Evolutionary conservation across 1,140 invertebrate genomes (phyloP).

Genomic region (Solen grandis): DNA sequence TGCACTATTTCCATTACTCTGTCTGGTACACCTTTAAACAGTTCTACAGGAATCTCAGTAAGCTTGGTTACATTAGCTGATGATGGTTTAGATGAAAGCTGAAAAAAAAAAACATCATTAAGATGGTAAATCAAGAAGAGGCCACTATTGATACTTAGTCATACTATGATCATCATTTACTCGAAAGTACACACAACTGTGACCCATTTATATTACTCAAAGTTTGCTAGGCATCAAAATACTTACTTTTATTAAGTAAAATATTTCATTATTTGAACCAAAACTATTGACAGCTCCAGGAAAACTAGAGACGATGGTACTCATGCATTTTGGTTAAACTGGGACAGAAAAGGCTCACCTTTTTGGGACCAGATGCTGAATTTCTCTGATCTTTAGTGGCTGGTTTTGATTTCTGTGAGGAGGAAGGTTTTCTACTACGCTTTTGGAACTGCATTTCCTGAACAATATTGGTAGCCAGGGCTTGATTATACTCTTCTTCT

Average conservation of each 20-base stretch:
- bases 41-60: conserved; percentile 54
- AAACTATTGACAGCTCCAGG: neutral
- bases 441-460: conserved; percentile 73
- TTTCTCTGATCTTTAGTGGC: conserved; percentile 10
- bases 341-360: no score
- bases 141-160: no score
- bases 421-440: conserved; percentile 25
- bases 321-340: no score
- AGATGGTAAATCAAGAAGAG: no score
- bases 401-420: conserved; percentile 32
- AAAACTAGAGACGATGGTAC: no score
- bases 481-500: conserved; percentile 79
- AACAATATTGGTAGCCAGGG: conserved; percentile 78
- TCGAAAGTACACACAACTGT: no score
- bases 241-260: neutral
- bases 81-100: conserved; percentile 30
- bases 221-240: neutral
- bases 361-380: conserved; percentile 11
- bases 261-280: neutral
- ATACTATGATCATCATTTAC: no score
- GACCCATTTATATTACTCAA: no score
- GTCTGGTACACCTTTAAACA: conserved; percentile 70
- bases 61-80: conserved; percentile 32
- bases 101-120: conserved; percentile 5
- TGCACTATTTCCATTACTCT: conserved; percentile 72